Conservation (phyloP, 2,888 invertebrate genomes). For the Notodonta dromedarius region DNA sequence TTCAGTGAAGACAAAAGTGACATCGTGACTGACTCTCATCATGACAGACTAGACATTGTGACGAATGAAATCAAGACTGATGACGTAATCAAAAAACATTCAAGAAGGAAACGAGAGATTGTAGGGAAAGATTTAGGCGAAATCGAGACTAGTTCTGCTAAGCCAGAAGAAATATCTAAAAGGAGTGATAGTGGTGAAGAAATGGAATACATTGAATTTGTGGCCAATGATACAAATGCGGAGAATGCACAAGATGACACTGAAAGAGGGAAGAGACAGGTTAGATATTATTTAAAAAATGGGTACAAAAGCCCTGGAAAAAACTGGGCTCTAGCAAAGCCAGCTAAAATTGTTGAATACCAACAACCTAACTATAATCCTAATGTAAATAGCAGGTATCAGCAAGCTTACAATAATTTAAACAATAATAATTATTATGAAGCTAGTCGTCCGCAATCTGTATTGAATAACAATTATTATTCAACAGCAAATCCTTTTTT, state of each 20-base stretch:
- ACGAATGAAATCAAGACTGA: conserved; percentile 62
- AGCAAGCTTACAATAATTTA: conserved; percentile 47
- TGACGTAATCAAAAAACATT: conserved; percentile 54
- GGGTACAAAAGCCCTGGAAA: conserved; percentile 61
- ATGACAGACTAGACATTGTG: conserved; percentile 75
- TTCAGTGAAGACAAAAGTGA: conserved; percentile 72
- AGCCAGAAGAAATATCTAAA: conserved; percentile 50
- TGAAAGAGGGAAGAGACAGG: conserved; percentile 79
- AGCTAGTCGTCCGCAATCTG: conserved; percentile 49
- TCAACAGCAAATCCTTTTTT: conserved; percentile 61
- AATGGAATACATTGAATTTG: conserved; percentile 67
- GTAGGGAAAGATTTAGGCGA: conserved; percentile 35
- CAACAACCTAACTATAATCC: conserved; percentile 59
- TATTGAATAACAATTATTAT: conserved; percentile 50
- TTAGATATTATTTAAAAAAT: conserved; percentile 71
- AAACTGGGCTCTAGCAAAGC: conserved; percentile 63
- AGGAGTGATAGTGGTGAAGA: conserved; percentile 63
- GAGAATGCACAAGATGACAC: conserved; percentile 55
- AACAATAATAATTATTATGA: conserved; percentile 55
- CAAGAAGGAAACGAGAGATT: conserved; percentile 66
- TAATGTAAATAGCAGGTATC: conserved; percentile 53
- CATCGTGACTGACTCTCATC: conserved; percentile 71
- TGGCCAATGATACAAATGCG: conserved; percentile 47
- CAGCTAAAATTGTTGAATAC: conserved; percentile 58
- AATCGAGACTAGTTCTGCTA: conserved; percentile 44